Conservation (phyloP, 2,113 vertebrate genomes). For the Sinosuthora webbiana region DNA sequence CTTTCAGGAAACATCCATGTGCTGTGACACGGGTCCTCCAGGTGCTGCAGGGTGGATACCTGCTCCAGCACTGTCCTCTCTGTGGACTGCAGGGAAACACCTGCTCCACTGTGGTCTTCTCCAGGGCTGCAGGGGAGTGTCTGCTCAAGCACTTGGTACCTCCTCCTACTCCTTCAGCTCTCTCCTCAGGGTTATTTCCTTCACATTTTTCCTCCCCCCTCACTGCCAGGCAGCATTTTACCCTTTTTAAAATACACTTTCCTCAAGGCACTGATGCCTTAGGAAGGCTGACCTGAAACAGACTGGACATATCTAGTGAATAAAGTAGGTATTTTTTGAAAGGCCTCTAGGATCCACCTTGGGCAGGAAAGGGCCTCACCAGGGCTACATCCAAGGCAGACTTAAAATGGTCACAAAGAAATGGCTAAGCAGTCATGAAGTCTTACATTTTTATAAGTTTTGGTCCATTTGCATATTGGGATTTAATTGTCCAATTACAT, state of each 20-base stretch:
- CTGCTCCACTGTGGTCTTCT: not conserved
- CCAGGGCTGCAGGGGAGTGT: not conserved
- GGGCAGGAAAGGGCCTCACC: too few species aligned
- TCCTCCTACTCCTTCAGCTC: not conserved
- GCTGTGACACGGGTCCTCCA: not conserved
- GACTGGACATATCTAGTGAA: too few species aligned
- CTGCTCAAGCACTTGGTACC: not conserved
- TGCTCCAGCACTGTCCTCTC: not conserved
- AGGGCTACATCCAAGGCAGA: too few species aligned
- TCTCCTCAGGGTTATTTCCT: not conserved
- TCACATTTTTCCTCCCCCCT: not conserved
- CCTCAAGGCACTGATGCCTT: not conserved
- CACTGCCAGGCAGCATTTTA: not conserved
- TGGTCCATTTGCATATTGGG: too few species aligned
- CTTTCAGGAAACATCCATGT: not conserved
- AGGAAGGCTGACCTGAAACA: too few species aligned
- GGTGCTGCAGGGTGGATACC: not conserved
- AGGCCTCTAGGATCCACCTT: too few species aligned
- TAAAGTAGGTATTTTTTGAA: too few species aligned
- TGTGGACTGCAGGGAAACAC: not conserved
- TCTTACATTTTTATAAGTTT: too few species aligned
- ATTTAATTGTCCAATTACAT: too few species aligned
- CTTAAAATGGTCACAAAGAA: too few species aligned
- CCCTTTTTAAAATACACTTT: not conserved
- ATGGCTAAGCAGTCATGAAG: too few species aligned